Evolutionary conservation across 2,113 vertebrate genomes (phyloP).

Genomic region (Plecotus auritus): DNA sequence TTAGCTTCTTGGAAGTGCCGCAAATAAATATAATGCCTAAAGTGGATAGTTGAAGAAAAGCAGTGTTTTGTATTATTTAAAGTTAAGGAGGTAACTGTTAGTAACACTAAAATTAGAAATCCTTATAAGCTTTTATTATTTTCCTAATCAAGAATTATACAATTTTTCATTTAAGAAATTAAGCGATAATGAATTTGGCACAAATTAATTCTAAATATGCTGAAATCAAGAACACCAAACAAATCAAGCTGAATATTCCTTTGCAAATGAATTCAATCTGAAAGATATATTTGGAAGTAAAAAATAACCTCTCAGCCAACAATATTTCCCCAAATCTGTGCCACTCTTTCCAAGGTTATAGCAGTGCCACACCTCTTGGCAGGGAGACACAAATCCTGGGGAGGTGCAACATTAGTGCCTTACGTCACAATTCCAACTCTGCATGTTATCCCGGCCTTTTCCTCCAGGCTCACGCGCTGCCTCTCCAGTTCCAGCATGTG

Average conservation of each 20-base stretch:
- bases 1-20: not conserved
- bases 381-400: not conserved
- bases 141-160: conserved; percentile 7
- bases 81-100: not conserved
- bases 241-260: conserved; percentile 36
- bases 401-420: not conserved
- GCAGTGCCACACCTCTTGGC: not conserved
- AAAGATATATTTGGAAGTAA: conserved; percentile 40
- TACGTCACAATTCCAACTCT: not conserved
- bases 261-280: conserved; percentile 28
- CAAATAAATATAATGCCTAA: not conserved
- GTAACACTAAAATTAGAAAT: not conserved
- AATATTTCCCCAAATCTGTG: conserved; percentile 38
- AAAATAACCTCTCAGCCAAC: conserved; percentile 38
- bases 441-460: conserved; percentile 13
- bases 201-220: conserved; percentile 34
- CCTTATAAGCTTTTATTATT: not conserved
- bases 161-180: conserved; percentile 28
- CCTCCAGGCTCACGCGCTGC: not conserved
- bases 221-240: conserved; percentile 26
- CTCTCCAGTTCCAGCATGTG: not conserved
- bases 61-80: not conserved
- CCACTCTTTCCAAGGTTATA: not conserved
- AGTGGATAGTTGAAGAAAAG: not conserved
- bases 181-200: conserved; percentile 37